Evolutionary conservation across 2,797 vertebrate genomes (phyloP), one percentile per base, ranked within the genome.

Genomic region (Pyrocephalus nanus): DNA sequence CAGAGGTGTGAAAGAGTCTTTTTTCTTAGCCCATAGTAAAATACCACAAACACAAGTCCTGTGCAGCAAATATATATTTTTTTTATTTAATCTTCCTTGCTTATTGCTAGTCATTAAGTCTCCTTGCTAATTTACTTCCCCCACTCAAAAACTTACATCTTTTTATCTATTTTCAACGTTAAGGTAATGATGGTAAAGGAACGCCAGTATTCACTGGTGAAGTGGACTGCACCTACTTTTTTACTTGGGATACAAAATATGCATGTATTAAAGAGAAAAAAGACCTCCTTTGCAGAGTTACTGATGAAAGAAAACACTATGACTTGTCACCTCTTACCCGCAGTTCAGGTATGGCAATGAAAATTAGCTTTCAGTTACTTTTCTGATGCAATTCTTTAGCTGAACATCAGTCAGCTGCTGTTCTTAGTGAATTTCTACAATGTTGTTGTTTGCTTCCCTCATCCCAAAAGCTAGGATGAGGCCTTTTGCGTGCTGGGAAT

Each of bases 161-260:
- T 14, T 88, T 74, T 36, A 25, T 88, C 29, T 55, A 5, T 79
- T 77, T 95, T 72, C 48, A 34, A 5, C 74, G 15, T 90, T 32
- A 93, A 99, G 99, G 92, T 27, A 97, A 98, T 4, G 82, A 97
- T 19, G 99, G 98, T 7, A 98, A 84, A 61, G 99, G 99, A 32
- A 32, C 10, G 19, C 99, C 99, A 1, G 98, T 98, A 19, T 99
- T 99, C 61, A 95, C 97, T 0, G 99, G 98, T 9, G 99, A 99
- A 97, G 98, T 98, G 0, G 99, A 99, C 96, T 99, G 99, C 96
- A 99, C 99, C 0, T 99, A 99, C 95, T 99, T 98, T 95, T 99
- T 99, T 29, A 97, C 98, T 25, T 99, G 99, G 99, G 97, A 98
- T 79, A 99, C 99, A 0, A 97, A 97, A 13, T 98, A 98, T 0